These are phyloP conservation scores for Musca domestica DNA, from an alignment of 1,140 invertebrate species.

Conservation along the genomic window DNA sequence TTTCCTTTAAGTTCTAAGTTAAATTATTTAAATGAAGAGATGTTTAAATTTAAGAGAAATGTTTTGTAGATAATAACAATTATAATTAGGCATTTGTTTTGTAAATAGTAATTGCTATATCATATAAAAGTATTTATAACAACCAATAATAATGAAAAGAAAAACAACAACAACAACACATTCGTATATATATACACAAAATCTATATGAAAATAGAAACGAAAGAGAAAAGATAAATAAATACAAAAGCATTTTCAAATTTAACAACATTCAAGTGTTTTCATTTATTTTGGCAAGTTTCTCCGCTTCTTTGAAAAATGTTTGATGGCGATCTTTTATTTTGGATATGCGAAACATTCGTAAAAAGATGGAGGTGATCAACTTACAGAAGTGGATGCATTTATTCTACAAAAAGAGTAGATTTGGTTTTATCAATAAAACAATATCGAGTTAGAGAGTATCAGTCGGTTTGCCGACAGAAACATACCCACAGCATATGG, in stretches of 20 bases:
- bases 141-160: conserved; percentile 6
- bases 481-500: too few species aligned
- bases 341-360: too few species aligned
- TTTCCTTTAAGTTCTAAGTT: neutral
- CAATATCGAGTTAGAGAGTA: too few species aligned
- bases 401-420: too few species aligned
- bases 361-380: too few species aligned
- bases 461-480: too few species aligned
- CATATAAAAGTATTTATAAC: conserved; percentile 18
- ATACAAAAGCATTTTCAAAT: conserved; percentile 5
- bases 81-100: neutral
- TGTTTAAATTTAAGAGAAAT: neutral
- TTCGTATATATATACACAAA: neutral
- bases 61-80: too few species aligned
- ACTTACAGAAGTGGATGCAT: too few species aligned
- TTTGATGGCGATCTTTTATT: too few species aligned
- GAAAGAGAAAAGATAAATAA: conserved; percentile 1
- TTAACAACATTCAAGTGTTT: neutral
- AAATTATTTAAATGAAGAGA: conserved; percentile 1
- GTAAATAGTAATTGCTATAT: conserved; percentile 15
- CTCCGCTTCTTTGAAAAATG: too few species aligned
- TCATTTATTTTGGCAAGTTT: too few species aligned
- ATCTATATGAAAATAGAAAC: neutral
- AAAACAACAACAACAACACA: neutral
- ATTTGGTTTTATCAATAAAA: too few species aligned